These are phyloP conservation scores for Troilus luridus DNA, from an alignment of 2,888 invertebrate genomes.

Conservation along the genomic window DNA sequence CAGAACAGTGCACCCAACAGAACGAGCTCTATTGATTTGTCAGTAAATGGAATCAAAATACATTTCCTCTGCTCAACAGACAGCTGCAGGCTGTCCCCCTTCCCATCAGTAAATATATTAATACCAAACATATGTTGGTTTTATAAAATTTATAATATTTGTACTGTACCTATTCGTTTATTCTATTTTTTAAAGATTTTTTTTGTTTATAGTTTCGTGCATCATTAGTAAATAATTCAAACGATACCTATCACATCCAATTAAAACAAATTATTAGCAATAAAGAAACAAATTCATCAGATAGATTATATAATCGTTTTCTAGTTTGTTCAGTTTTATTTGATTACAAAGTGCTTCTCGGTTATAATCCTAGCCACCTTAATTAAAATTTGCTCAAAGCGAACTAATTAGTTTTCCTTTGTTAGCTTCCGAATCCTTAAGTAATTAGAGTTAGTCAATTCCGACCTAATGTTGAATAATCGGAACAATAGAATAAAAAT, in stretches of 20 bases:
- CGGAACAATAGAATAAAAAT: neutral
- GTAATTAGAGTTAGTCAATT: neutral
- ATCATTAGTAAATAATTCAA: too few species aligned
- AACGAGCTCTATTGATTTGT: conserved; percentile 21
- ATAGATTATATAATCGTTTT: too few species aligned
- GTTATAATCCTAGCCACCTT: neutral
- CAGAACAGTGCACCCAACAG: neutral
- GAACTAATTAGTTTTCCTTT: neutral
- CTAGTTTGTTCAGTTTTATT: too few species aligned
- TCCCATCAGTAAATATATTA: neutral
- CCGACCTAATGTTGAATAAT: neutral
- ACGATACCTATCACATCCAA: too few species aligned
- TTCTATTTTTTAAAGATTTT: neutral
- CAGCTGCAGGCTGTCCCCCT: neutral
- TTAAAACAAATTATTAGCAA: too few species aligned
- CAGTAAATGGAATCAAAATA: conserved; percentile 11
- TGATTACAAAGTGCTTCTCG: too few species aligned
- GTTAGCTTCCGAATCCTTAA: neutral
- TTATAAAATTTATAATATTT: neutral
- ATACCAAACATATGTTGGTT: neutral
- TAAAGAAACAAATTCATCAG: too few species aligned
- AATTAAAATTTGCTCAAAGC: neutral
- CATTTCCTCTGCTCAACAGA: conserved; percentile 14
- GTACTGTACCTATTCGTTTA: neutral
- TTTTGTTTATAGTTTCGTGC: too few species aligned